Evolutionary conservation across 1,140 invertebrate species (phyloP), one percentile per base, ranked within the genome.

Genomic region (Brachionus plicatilis): DNA sequence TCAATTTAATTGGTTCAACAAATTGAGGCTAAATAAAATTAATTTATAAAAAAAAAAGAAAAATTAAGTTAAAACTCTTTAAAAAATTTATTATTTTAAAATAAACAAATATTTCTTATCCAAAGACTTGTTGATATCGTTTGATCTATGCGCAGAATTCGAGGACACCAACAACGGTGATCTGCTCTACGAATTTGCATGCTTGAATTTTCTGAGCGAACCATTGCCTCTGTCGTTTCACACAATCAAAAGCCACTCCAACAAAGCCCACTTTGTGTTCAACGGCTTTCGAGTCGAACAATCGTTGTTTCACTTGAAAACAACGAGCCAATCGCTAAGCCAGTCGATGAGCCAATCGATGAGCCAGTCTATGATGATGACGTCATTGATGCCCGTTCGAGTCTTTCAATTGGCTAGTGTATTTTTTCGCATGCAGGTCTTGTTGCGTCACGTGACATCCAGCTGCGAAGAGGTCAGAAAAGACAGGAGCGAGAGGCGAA

Each of bases 81-180:
- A 24, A 24, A 24, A 1, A 24, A 1, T 24, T 24, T 24, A 24
- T 24, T 24, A n/a, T 24, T 24, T 24, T 24, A 0, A 24, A 24
- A 24, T 24, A 24, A 24, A 24, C 0, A 24, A 24, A 24, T 37
- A 7, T 37, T 37, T 37, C 33, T 7, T 6, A 37, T 82, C 12
- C 65, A 66, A n/a, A 82, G 79, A 82, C 14, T 86, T 90, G 1
- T 85, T 90, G 2, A 87, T 88, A 87, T 93, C 94, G 1, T 88
- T 91, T 70, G 93, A 94, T 87, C 90, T 95, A 14, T 95, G 94
- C 87, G 92, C 93, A 83, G 89, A 93, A 90, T 94, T 93, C 88
- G 93, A 94, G 84, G 91, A 93, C 37, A 93, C 11, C 1, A 6
- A 6, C 33, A 76, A 76, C n/a, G 45, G 72, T 0, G 68, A 72